Base-by-base conservation (phyloP, 2,888 invertebrate genomes). In the Elegia similella region DNA sequence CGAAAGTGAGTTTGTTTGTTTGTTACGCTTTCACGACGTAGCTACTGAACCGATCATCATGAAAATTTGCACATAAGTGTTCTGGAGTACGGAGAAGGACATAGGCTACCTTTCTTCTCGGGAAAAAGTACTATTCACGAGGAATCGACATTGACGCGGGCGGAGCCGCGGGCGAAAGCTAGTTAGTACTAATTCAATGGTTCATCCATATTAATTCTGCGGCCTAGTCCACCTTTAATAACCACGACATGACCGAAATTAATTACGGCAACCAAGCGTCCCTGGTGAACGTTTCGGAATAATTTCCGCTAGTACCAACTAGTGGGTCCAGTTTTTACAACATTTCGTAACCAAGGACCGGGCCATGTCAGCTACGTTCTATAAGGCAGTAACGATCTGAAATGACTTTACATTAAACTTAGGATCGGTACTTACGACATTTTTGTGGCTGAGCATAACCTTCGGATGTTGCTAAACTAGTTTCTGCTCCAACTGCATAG, bases 241-340 rank as follows among this genome's bases (percentile, higher is more conserved):
- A 16, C 7, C 16, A 50, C 8, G 30, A 50, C 34, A 34, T 50
- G 34, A 50, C 34, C 34, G 50, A 38, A 50, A 50, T 50, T 30
- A 10, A 48, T 50, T 32, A 50, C 17, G 34, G 16, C 15, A 34
- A 50, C 50, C 8, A 32, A 32, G 17, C 50, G 50, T 50, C 50
- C 50, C 50, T 50, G 47, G 5, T 8, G 10, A 47, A 29, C n/a
- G 16, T 34, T 50, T 50, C 50, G 50, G 50, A 50, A 50, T 50
- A 50, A 50, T 50, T 32, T 50, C 17, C 13, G 16, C 34, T 7
- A 10, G 16, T 30, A 32, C 10, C 48, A 8, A 34, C 34, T 8
- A 44, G 29, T 8, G 52, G 29, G 34, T 57, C 50, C 12, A 57
- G 44, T 52, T 50, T 44, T 42, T 17, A 32, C 43, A 56, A 52